A percentile compares a stretch with the other conserved stretches of the same genome.
Conservation (phyloP, 2,113 vertebrate species). For the Zosterops borbonicus region DNA sequence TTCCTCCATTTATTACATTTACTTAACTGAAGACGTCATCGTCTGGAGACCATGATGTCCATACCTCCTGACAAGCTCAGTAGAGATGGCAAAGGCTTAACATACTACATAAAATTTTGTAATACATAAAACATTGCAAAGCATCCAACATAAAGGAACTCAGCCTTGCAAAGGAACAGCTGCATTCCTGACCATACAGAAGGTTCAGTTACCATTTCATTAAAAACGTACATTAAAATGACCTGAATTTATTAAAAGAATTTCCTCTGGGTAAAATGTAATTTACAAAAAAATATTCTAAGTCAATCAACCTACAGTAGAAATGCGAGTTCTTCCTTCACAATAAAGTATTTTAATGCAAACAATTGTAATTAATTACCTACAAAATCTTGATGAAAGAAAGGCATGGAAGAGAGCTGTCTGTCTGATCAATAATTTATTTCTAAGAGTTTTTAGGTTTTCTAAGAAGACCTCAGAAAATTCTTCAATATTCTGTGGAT, state of each 20-base stretch:
- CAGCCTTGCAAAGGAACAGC: background rate
- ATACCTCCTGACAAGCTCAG: background rate
- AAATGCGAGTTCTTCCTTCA: background rate
- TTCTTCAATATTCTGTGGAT: background rate
- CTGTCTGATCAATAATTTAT: background rate
- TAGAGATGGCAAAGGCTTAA: background rate
- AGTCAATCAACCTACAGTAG: background rate
- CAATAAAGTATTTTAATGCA: background rate
- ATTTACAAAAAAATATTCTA: background rate
- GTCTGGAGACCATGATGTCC: background rate
- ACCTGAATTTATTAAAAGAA: background rate
- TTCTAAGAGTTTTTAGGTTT: background rate
- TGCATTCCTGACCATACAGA: background rate
- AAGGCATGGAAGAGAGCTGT: background rate
- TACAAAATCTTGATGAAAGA: background rate
- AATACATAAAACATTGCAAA: background rate
- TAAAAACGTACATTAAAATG: background rate
- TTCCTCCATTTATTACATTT: background rate
- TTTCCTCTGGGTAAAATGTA: background rate
- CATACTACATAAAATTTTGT: background rate
- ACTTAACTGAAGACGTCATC: background rate
- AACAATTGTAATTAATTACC: background rate
- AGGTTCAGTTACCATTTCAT: background rate
- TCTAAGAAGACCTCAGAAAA: background rate
- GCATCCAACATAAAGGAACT: background rate